phyloP scores from a whole-genome alignment of 2,888 invertebrate species.

The Platycnemis pennipes region DNA sequence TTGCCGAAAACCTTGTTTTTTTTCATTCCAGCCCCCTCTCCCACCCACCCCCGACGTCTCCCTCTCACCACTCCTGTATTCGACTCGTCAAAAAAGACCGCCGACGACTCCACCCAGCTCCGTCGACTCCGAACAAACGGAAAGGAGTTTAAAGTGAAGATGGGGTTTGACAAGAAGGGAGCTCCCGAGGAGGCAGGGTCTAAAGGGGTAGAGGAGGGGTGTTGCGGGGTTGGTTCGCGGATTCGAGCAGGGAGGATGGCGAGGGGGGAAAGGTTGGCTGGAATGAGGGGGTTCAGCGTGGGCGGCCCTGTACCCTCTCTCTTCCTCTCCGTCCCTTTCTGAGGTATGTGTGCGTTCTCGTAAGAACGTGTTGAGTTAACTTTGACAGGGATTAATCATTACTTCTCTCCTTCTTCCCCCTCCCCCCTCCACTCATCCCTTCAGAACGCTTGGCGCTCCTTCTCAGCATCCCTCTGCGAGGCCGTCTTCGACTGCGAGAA shows the following conservation, averaged over 20 bases:
- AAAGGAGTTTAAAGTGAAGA: conserved; percentile 62
- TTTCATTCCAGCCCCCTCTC: not conserved
- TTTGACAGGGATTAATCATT: conserved; percentile 73
- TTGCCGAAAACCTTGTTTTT: not conserved
- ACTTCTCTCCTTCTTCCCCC: conserved; percentile 64
- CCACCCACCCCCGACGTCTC: not conserved
- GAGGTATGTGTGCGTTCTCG: conserved; percentile 60
- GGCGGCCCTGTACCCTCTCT: not conserved
- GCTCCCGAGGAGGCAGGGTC: not conserved
- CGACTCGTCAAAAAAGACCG: not conserved
- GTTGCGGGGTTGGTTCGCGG: not conserved
- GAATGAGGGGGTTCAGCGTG: not conserved
- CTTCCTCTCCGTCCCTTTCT: not conserved
- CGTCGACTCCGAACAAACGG: conserved; percentile 22
- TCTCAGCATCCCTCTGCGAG: not conserved
- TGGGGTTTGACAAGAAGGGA: not conserved
- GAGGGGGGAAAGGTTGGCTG: not conserved
- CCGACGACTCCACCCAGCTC: not conserved
- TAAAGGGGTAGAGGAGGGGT: not conserved
- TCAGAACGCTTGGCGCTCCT: not conserved
- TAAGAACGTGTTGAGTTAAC: conserved; percentile 71
- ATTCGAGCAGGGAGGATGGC: not conserved
- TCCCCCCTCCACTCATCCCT: conserved; percentile 43
- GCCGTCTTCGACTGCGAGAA: not conserved
- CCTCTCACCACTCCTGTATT: not conserved